Base-by-base conservation (phyloP, 2,113 vertebrate genomes). In the Acinonyx jubatus region DNA sequence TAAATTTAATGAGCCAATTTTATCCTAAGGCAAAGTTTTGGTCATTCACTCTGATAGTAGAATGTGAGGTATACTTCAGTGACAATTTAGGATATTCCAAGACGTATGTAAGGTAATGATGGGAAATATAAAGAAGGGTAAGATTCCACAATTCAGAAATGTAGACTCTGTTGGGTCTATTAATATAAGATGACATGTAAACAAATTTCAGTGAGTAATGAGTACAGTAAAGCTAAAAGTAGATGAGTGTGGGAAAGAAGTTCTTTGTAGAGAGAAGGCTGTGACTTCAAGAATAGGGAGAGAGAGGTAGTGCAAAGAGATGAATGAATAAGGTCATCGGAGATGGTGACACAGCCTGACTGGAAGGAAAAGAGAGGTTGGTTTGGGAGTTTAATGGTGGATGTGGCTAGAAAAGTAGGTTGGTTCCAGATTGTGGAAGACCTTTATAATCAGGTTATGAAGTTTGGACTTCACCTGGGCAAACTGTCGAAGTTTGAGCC, bases 1-100 rank as follows among this genome's bases (percentile, higher is more conserved):
- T 88, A 92, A 96, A 91, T 55, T 74, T 79, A 87, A 36, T 80
- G 68, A 97, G 45, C 41, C 55, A 65, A 27, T 81, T 85, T 83
- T 94, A 38, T 87, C 31, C 66, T 80, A 91, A 88, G 14, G 29
- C 45, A 69, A 52, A 61, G 6, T 74, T 57, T 66, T 80, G 57
- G 33, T 94, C n/a, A 52, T 89, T 95, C 45, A 80, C 81, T 97
- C 94, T 97, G n/a, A 55, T 50, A 55, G 9, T 31, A 88, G 65
- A 92, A 63, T 73, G 38, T 48, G 50, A 97, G 10, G 38, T 88
- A 48, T 90, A 68, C 13, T 33, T 95, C 14, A 78, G 3, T 65
- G 63, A 89, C 48, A 95, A 48, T 96, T 92, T 76, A 92, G 25
- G 90, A 7, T 92, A n/a, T 84, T 91, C 23, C 86, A 95, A 18